Conservation (phyloP, 1,140 invertebrate genomes). For the Chrysopa pallens region DNA sequence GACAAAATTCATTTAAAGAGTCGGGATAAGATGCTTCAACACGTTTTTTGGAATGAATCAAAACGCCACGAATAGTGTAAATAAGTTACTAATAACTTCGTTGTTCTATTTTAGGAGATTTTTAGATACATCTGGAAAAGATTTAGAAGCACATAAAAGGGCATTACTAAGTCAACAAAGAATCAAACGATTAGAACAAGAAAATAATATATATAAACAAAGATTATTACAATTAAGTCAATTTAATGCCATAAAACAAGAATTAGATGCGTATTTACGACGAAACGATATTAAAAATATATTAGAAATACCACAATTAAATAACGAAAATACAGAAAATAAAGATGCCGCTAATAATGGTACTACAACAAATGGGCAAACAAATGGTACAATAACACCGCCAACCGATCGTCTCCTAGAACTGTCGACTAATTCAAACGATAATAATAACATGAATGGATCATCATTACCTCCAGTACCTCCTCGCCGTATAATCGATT, state of each 20-base stretch:
- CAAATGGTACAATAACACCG: too few relatives aligned
- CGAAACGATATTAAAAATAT: constrained; percentile 18
- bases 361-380: too few relatives aligned
- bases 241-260: constrained; percentile 16
- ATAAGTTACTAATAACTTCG: too few relatives aligned
- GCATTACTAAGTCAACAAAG: constrained; percentile 52
- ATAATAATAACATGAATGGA: too few relatives aligned
- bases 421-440: too few relatives aligned
- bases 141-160: constrained; percentile 52
- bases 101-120: constrained; percentile 34
- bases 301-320: constrained; percentile 11
- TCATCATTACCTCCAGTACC: not conserved
- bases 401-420: too few relatives aligned
- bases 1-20: too few relatives aligned
- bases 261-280: constrained; percentile 19
- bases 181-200: constrained; percentile 49
- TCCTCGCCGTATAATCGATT: not conserved
- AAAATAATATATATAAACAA: constrained; percentile 48
- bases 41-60: too few relatives aligned
- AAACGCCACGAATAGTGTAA: too few relatives aligned
- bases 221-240: constrained; percentile 38
- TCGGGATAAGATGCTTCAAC: too few relatives aligned
- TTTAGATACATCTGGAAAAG: constrained; percentile 57
- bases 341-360: too few relatives aligned
- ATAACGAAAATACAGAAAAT: too few relatives aligned